Evolutionary conservation across 2,797 vertebrate species (phyloP).

Genomic region (Acanthiza pusilla): DNA sequence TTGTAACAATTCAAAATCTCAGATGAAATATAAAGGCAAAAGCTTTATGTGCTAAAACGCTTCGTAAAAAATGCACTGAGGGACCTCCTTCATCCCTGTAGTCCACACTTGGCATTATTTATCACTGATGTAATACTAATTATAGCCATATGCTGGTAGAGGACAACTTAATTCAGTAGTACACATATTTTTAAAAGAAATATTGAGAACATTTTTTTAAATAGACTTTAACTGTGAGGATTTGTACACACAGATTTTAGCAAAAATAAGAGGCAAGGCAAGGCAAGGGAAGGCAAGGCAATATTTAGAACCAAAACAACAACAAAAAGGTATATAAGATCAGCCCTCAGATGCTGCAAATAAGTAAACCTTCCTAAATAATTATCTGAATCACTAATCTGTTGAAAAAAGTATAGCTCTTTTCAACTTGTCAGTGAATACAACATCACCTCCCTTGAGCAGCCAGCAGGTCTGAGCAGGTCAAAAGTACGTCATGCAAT

Average conservation of each 20-base stretch:
- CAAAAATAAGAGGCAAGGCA: not conserved
- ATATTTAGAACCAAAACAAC: not conserved
- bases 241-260: not conserved
- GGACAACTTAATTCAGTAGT: not conserved
- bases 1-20: not conserved
- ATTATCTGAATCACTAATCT: not conserved
- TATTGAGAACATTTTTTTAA: not conserved
- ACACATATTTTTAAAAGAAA: no score
- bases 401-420: not conserved
- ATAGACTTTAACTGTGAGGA: not conserved
- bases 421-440: not conserved
- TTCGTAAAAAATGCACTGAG: not conserved
- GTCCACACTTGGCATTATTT: not conserved
- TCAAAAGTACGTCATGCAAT: not conserved
- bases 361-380: not conserved
- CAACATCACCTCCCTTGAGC: not conserved
- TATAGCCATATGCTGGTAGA: not conserved
- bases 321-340: not conserved
- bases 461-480: not conserved
- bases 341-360: not conserved
- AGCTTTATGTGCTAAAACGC: not conserved
- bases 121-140: not conserved
- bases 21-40: not conserved
- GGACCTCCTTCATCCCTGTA: not conserved
- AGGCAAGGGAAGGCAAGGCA: not conserved